Base-by-base conservation (phyloP, 2,888 invertebrate species). In the Ophion obscuratus region DNA sequence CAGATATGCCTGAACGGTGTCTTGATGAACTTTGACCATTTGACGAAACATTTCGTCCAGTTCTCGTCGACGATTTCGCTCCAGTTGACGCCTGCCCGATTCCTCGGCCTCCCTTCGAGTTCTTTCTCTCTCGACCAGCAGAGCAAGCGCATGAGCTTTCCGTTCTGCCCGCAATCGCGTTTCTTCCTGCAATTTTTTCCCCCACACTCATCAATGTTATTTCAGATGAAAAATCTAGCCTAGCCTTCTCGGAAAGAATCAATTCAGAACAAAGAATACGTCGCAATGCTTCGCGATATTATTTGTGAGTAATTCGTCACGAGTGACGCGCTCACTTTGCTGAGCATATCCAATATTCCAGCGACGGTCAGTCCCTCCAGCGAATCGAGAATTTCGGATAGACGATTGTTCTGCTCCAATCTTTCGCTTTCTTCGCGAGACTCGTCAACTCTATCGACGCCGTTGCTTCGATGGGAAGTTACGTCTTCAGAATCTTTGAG, bases 11-110 rank as follows among this genome's bases (percentile, higher is more conserved):
- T 96, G 95, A 0, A 96, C 95, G 0, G 95, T 95, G 62, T 95
- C 95, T 90, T 95, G 95, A 90, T 96, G 95, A 6, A 96, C 95
- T 91, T 96, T 96, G 6, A 96, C 94, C 47, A 95, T 95, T 94
- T 97, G 96, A 92, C 96, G 96, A 92, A 97, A 98, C 92, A 98
- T 96, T 93, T 97, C 97, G 88, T 98, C 97, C 88, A 97, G 96
- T 91, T 97, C 97, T 9, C 96, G 93, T 7, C 97, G 95, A 61
- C 97, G 94, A 80, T 96, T 95, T 87, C 97, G 96, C 92, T 98
- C 98, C 73, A 96, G 95, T 93, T 98, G 97, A 27, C 97, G 94
- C 73, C 96, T 94, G 0, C 98, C 97, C 2, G 97, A 97, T 93
- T 98, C 98, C 10, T 96, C 96, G 0, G 98, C 97, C 93, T 98